Percentiles rank a stretch among this genome's conserved stretches.
Evolutionary conservation across 2,797 vertebrate genomes (phyloP).

Genomic region (Gambusia yucatana): DNA sequence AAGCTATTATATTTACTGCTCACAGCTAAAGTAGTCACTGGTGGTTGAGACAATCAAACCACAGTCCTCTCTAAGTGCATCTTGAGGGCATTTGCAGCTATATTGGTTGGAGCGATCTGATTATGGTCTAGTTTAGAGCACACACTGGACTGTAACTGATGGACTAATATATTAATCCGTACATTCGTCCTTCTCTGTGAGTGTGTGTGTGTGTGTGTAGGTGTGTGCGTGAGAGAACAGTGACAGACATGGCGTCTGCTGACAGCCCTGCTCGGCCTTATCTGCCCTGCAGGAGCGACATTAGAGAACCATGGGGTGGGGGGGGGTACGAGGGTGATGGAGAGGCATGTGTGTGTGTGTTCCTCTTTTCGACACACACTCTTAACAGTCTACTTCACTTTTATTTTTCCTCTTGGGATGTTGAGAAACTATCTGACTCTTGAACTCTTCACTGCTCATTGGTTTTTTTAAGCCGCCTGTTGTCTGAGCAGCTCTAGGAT

Average conservation of each 20-base stretch:
- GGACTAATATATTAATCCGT: slow-evolving; percentile 28
- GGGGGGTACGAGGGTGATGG: slow-evolving; percentile 1
- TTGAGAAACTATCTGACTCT: slow-evolving; percentile 1
- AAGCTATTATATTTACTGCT: slow-evolving; percentile 11
- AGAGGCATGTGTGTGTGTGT: slow-evolving; percentile 13
- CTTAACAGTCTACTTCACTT: slow-evolving; percentile 32
- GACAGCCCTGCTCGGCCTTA: slow-evolving; percentile 59
- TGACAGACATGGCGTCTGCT: slow-evolving; percentile 55
- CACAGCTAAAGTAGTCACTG: slow-evolving; percentile 15
- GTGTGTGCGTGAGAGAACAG: slow-evolving; percentile 29
- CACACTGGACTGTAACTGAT: slow-evolving; percentile 38
- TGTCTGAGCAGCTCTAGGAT: neutral
- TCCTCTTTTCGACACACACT: slow-evolving; percentile 46
- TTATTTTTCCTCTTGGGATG: slow-evolving; percentile 34
- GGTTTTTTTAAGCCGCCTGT: neutral
- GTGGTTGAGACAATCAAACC: slow-evolving; percentile 22
- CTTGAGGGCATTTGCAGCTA: slow-evolving; percentile 38
- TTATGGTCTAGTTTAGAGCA: slow-evolving; percentile 37
- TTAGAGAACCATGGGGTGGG: slow-evolving; percentile 34
- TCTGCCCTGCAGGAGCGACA: slow-evolving; percentile 66
- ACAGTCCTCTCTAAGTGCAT: slow-evolving; percentile 26
- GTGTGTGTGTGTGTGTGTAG: neutral
- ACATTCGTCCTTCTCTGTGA: slow-evolving; percentile 16
- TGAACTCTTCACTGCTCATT: neutral
- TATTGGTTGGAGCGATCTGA: slow-evolving; percentile 36